Percentiles rank a stretch among this genome's conserved stretches.
These are phyloP conservation scores for Chrysochloris asiatica DNA, from an alignment of 2,113 vertebrate genomes.

Conservation along the genomic window DNA sequence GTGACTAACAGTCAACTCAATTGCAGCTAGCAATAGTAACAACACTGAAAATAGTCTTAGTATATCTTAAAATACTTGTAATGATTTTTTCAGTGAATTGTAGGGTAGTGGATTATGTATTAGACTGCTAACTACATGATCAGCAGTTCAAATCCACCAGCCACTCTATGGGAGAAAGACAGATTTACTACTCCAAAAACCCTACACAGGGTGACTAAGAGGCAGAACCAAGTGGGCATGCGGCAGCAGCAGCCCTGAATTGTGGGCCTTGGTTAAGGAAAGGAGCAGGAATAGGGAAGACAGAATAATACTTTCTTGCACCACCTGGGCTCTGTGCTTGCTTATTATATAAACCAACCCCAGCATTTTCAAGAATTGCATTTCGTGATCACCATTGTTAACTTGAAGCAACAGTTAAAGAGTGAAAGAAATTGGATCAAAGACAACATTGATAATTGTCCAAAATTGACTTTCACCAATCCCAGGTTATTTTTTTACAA, in stretches of 20 bases:
- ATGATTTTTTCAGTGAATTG: background rate
- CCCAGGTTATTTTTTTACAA: background rate
- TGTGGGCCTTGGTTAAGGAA: background rate
- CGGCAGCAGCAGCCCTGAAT: too few relatives aligned
- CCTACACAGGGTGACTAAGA: too few relatives aligned
- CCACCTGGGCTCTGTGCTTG: background rate
- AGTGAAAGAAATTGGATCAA: background rate
- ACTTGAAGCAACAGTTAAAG: background rate
- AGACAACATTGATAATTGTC: background rate
- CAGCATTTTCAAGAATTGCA: fast-evolving
- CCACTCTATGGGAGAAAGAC: too few relatives aligned
- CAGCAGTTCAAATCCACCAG: too few relatives aligned
- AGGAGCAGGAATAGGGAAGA: background rate
- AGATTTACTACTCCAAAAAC: too few relatives aligned
- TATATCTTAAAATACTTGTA: background rate
- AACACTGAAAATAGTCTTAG: background rate
- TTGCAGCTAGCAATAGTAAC: background rate
- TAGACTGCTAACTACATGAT: too few relatives aligned
- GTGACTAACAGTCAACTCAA: background rate
- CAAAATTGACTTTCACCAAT: background rate
- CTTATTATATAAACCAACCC: fast-evolving
- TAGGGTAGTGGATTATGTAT: too few relatives aligned
- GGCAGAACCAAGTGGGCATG: too few relatives aligned
- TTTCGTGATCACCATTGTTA: background rate
- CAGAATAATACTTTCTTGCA: background rate